A percentile compares a stretch with the other conserved stretches of the same genome.
Conservation (phyloP, 2,888 invertebrate species). For the Plagiodera versicolora region DNA sequence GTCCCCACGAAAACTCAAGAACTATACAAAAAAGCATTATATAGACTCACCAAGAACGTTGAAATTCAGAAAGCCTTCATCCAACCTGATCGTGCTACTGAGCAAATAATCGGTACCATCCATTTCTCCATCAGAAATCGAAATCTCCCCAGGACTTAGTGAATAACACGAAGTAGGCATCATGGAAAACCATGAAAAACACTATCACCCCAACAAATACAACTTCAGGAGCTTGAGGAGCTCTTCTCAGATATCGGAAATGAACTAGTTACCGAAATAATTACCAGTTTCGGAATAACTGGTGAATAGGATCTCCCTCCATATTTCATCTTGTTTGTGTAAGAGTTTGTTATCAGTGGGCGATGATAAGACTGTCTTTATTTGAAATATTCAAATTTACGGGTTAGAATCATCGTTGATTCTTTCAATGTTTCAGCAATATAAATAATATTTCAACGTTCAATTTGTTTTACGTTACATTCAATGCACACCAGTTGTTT, state of each 20-base stretch:
- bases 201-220: too few relatives aligned
- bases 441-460: too few relatives aligned
- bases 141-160: slow-evolving; percentile 47
- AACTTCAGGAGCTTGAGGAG: too few relatives aligned
- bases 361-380: background rate
- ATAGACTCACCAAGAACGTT: slow-evolving; percentile 63
- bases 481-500: too few relatives aligned
- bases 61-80: slow-evolving; percentile 65
- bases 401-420: too few relatives aligned
- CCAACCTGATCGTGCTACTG: slow-evolving; percentile 64
- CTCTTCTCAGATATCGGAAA: too few relatives aligned
- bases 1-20: too few relatives aligned
- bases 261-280: background rate
- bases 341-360: slow-evolving; percentile 9
- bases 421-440: too few relatives aligned
- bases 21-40: too few relatives aligned
- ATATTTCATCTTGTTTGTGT: slow-evolving; percentile 6
- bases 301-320: background rate
- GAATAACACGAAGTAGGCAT: slow-evolving; percentile 48
- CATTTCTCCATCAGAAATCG: slow-evolving; percentile 57
- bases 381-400: background rate
- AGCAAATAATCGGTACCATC: slow-evolving; percentile 66
- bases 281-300: background rate
- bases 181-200: too few relatives aligned
- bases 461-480: too few relatives aligned